Base-by-base conservation (phyloP, 2,888 invertebrate species). In the Stegana nigrithorax region DNA sequence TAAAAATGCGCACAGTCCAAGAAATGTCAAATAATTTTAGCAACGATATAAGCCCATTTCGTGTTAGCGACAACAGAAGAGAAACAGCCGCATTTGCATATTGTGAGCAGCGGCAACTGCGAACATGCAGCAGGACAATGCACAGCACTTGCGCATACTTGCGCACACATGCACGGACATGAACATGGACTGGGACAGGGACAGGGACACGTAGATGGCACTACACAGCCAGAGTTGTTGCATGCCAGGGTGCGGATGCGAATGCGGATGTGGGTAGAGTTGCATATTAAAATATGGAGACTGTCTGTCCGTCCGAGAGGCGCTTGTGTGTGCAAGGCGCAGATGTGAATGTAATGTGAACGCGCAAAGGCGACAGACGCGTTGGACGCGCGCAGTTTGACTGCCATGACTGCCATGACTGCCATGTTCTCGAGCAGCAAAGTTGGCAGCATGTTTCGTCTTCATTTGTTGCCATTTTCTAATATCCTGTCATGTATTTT, bases 11-110 rank as follows among this genome's bases (percentile, higher is more conserved):
- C 73, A 74, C 69, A 77, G 75, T 77, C 74, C 80, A 81, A 81
- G 81, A 80, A 78, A 75, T 80, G 80, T 82, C 82, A 82, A 81
- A 81, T 82, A 83, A 80, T 81, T 81, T 80, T 76, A 77, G 81
- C 77, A 74, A 71, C 77, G 77, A 81, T 80, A 80, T 76, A 80
- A 81, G 71, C 83, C 81, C 83, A 81, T 81, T 81, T 82, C 81
- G 73, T 82, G 83, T 82, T 81, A 72, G 74, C 75, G 77, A 76
- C 73, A 73, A 78, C 67, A 68, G n/a, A 57, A 57, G 36, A 63
- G 62, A 66, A 64, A 53, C 65, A 66, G 21, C 44, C 65, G 65
- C 66, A 63, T 80, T 72, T 77, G 76, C 77, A 79, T 78, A 55
- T 59, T 53, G 25, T 8, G 63, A 19, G 26, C 23, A 12, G 7